Base-by-base conservation (phyloP, 2,797 vertebrate species). In the Enteromius treurensis region DNA sequence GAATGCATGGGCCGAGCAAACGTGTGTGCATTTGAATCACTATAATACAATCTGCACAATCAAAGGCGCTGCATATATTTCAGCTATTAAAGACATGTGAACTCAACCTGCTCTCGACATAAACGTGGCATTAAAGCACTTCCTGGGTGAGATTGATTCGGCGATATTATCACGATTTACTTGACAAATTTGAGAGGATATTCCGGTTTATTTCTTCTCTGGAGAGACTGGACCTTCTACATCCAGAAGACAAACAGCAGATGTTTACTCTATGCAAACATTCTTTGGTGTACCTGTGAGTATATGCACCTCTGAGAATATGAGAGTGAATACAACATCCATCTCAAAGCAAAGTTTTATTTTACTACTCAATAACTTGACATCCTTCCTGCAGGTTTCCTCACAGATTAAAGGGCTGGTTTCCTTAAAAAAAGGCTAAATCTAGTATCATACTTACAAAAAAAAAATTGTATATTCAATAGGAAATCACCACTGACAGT, bases 211-310 rank as follows among this genome's bases (percentile, higher is more conserved):
- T 89, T 88, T 79, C 87, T 85, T 93, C 92, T 92, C 93, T 83
- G 83, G 92, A 94, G 92, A 93, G 89, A 90, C 87, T 90, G 91
- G 92, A 94, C 93, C 91, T 71, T 92, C 90, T n/a, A 92, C 92
- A 94, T 92, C 90, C 92, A 89, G 91, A 93, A 94, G 92, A 92
- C 92, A 95, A 95, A 94, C 92, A 94, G 92, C 93, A 94, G 92
- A 92, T 94, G 95, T 94, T 94, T 92, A 92, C 90, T 92, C 90
- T 92, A 90, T 74, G 82, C 87, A 94, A 90, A 94, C 90, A 90
- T 87, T 91, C 84, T 89, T 87, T 81, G 70, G 86, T 88, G 86
- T 90, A 91, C 65, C 81, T 77, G 47, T 47, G 76, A 70, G 77
- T 17, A 17, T 81, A 81, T 69, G 81, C 67, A 80, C 79, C 74